Evolutionary conservation across 2,113 vertebrate genomes (phyloP).

Genomic region (Sigmodon hispidus): DNA sequence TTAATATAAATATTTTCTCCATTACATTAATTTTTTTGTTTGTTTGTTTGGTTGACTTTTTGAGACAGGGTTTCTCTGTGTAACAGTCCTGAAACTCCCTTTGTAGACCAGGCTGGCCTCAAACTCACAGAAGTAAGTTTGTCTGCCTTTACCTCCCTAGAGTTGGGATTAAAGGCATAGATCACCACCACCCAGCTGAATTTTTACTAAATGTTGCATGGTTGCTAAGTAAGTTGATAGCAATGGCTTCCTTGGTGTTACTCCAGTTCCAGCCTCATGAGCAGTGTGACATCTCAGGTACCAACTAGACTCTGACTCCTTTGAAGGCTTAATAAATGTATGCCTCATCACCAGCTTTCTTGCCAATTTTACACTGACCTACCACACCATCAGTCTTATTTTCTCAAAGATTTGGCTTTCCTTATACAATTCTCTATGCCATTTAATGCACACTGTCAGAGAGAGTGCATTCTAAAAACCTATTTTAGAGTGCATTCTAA

Average conservation of each 20-base stretch:
- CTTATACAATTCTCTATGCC: not conserved
- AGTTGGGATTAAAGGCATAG: not conserved
- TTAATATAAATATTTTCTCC: not conserved
- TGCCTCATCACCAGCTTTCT: fast-evolving
- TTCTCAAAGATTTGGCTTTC: not conserved
- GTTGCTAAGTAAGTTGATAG: not conserved
- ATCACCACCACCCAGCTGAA: not conserved
- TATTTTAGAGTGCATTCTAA: not conserved
- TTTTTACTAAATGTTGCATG: not conserved
- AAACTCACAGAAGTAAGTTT: not conserved
- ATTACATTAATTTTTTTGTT: not conserved
- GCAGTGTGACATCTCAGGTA: not conserved
- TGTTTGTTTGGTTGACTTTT: not conserved
- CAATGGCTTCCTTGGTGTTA: not conserved
- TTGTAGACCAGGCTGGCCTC: not conserved
- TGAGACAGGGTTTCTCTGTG: not conserved
- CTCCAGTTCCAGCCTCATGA: not conserved
- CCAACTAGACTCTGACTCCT: not conserved
- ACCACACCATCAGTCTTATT: not conserved
- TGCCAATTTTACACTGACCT: not conserved
- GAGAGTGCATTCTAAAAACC: not conserved
- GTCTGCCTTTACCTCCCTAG: not conserved
- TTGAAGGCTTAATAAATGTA: not conserved
- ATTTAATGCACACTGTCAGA: not conserved
- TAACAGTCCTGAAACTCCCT: not conserved